phyloP scores from a whole-genome alignment of 2,113 vertebrate genomes.

The Gila orcuttii region DNA sequence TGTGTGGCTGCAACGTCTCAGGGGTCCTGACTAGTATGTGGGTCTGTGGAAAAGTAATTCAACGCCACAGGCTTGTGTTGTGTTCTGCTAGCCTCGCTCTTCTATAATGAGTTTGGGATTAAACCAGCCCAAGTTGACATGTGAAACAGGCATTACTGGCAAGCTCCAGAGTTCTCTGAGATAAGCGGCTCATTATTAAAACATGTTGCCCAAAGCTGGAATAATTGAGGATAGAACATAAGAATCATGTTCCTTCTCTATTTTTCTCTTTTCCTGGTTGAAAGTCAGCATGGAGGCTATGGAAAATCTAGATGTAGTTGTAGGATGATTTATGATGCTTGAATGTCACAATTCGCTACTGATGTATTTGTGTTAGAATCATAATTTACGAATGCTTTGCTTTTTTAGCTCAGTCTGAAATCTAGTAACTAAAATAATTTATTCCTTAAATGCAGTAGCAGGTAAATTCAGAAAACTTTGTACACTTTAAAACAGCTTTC shows the following conservation, averaged over 20 bases:
- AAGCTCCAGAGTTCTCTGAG: slow-evolving; percentile 68
- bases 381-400: neutral
- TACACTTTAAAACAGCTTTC: neutral
- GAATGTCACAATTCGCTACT: neutral
- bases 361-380: neutral
- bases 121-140: slow-evolving; percentile 76
- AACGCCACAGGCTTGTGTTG: slow-evolving; percentile 73
- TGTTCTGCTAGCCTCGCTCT: slow-evolving; percentile 74
- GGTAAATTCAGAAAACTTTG: neutral
- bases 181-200: slow-evolving; percentile 80
- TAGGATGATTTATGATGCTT: neutral
- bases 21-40: slow-evolving; percentile 46
- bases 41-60: slow-evolving; percentile 75
- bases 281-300: slow-evolving; percentile 47
- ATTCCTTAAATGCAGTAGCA: neutral
- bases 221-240: slow-evolving; percentile 72
- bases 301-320: slow-evolving; percentile 15
- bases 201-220: slow-evolving; percentile 78
- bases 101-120: slow-evolving; percentile 79
- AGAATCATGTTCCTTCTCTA: slow-evolving; percentile 53
- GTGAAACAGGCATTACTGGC: slow-evolving; percentile 76
- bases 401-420: neutral
- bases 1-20: slow-evolving; percentile 53
- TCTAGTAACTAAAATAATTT: neutral
- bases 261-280: slow-evolving; percentile 49